Evolutionary conservation across 2,113 vertebrate genomes (phyloP).

Genomic region (Anarrhichthys ocellatus): DNA sequence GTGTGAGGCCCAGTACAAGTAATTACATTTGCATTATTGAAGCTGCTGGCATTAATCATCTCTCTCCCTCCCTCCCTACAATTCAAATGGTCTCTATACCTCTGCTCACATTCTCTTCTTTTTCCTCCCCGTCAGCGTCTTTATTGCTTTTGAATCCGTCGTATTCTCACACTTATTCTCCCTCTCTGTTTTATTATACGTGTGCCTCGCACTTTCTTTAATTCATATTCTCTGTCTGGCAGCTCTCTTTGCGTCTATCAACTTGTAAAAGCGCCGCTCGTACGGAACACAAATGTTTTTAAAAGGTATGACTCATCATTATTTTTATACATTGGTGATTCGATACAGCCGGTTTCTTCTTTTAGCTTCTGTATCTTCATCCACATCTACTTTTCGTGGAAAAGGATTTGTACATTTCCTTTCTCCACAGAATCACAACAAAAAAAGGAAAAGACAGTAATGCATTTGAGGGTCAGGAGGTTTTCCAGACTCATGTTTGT

Average conservation of each 20-base stretch:
- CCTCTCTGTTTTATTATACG: background rate
- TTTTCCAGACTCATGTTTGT: background rate
- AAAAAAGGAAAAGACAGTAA: background rate
- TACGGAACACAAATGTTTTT: background rate
- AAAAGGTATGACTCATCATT: conserved; percentile 29
- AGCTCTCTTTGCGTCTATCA: conserved; percentile 1
- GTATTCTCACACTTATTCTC: background rate
- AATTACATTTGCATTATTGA: conserved; percentile 86
- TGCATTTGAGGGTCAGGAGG: background rate
- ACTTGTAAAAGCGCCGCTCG: conserved; percentile 4
- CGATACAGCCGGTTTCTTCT: background rate
- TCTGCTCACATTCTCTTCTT: background rate
- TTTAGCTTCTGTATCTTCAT: background rate
- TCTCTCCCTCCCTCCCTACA: background rate
- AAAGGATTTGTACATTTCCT: background rate
- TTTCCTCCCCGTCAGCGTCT: background rate
- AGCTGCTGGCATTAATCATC: conserved; percentile 78
- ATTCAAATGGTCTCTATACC: background rate
- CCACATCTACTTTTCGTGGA: background rate
- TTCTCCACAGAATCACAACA: background rate
- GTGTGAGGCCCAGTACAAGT: conserved; percentile 68
- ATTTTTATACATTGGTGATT: conserved; percentile 1
- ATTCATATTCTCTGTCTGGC: background rate
- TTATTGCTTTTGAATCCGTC: conserved; percentile 2
- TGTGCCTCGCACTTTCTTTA: background rate